Conservation (phyloP, 2,113 vertebrate genomes). For the Callipepla squamata region DNA sequence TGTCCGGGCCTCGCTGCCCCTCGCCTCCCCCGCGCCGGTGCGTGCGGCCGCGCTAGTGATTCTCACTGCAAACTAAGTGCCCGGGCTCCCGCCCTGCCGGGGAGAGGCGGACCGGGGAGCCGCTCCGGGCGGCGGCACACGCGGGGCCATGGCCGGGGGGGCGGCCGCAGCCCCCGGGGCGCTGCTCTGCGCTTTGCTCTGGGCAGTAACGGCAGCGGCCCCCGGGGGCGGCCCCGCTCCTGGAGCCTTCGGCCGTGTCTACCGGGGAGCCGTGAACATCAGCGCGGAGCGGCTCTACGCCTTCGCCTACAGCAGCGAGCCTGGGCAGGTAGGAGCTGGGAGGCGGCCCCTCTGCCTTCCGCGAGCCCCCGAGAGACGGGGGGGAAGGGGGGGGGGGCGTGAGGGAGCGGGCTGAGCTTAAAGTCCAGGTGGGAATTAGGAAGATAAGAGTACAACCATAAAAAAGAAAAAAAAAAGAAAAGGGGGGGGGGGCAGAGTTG, state of each 20-base stretch:
- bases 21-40: not conserved
- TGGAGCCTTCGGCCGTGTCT: slow-evolving; percentile 71
- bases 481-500: not conserved
- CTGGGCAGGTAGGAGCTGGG: slow-evolving; percentile 76
- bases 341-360: not conserved
- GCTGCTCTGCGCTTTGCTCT: slow-evolving; percentile 56
- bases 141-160: slow-evolving; percentile 20
- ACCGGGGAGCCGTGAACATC: slow-evolving; percentile 74
- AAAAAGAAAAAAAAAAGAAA: not conserved
- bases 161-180: not conserved
- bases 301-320: slow-evolving; percentile 77
- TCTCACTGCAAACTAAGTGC: not conserved
- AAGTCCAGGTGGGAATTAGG: not conserved
- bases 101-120: not conserved
- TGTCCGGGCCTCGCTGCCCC: not conserved
- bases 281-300: slow-evolving; percentile 76
- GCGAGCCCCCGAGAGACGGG: no score
- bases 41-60: not conserved
- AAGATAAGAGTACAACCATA: not conserved
- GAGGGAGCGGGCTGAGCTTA: not conserved
- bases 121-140: not conserved
- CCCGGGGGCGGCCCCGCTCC: not conserved
- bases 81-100: not conserved
- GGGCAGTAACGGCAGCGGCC: not conserved
- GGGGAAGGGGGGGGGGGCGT: no score